Conservation (phyloP, 2,797 vertebrate genomes). For the Emys orbicularis region DNA sequence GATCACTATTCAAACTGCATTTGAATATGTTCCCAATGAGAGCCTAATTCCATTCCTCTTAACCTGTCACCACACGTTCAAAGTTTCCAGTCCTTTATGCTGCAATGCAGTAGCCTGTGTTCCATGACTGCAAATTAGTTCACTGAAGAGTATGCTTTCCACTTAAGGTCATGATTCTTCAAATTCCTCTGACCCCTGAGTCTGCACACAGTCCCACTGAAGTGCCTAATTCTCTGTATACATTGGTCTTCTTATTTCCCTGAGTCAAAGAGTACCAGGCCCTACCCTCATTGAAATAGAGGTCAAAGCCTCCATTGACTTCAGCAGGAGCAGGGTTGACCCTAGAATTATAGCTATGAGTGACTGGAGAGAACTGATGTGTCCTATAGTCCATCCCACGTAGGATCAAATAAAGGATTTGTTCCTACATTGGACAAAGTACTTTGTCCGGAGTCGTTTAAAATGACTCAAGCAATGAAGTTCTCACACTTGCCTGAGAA, state of each 20-base stretch:
- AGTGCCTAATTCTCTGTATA: not conserved
- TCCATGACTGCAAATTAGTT: not conserved
- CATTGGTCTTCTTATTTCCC: not conserved
- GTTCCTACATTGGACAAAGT: not conserved
- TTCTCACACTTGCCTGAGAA: not conserved
- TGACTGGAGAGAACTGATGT: not conserved
- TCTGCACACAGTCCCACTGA: not conserved
- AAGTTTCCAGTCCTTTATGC: not conserved
- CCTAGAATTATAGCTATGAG: not conserved
- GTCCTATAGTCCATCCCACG: not conserved
- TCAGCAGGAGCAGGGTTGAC: not conserved
- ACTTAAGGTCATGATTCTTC: not conserved
- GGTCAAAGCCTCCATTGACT: not conserved
- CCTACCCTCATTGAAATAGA: not conserved
- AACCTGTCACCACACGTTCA: not conserved
- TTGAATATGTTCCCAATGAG: not conserved
- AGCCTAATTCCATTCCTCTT: not conserved
- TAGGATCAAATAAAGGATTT: not conserved
- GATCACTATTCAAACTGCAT: not conserved
- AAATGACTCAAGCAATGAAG: not conserved
- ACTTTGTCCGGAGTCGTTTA: not conserved
- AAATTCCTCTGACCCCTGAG: not conserved
- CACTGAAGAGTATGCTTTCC: not conserved
- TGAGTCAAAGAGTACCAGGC: not conserved
- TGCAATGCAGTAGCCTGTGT: not conserved